A percentile compares a stretch with the other conserved stretches of the same genome.
Evolutionary conservation across 2,113 vertebrate genomes (phyloP).

Genomic region (Polypterus senegalus): DNA sequence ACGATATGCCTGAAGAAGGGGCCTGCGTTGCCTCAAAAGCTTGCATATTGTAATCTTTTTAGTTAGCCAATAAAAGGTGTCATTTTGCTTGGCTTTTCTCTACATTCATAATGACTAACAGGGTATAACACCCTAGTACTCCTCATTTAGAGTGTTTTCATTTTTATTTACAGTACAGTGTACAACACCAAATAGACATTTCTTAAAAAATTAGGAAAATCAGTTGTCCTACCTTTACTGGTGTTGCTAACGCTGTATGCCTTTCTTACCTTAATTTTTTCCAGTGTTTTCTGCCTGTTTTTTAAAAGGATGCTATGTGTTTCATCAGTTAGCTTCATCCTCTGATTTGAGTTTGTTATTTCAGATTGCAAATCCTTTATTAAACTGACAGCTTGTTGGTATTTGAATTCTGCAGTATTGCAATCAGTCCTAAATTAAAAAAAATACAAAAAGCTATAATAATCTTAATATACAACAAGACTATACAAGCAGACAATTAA

Average conservation of each 20-base stretch:
- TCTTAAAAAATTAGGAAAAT: too few relatives aligned
- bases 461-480: too few relatives aligned
- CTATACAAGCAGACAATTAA: too few relatives aligned
- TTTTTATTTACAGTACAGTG: constrained; percentile 24
- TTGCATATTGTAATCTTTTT: too few relatives aligned
- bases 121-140: neutral
- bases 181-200: constrained; percentile 12
- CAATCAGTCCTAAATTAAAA: constrained; percentile 36
- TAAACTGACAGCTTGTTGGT: constrained; percentile 35
- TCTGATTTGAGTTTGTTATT: constrained; percentile 35
- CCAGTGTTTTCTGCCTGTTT: constrained; percentile 34
- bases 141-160: constrained; percentile 21
- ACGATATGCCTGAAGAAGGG: too few relatives aligned
- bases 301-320: constrained; percentile 32
- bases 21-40: too few relatives aligned
- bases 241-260: too few relatives aligned
- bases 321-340: constrained; percentile 31
- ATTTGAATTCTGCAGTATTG: constrained; percentile 31
- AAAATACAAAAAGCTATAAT: constrained; percentile 1
- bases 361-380: constrained; percentile 45
- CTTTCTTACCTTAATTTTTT: constrained; percentile 40
- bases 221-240: too few relatives aligned
- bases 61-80: too few relatives aligned
- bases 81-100: too few relatives aligned
- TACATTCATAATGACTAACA: too few relatives aligned